phyloP scores from a whole-genome alignment of 2,888 invertebrate species.

The Oscheius sp. region DNA sequence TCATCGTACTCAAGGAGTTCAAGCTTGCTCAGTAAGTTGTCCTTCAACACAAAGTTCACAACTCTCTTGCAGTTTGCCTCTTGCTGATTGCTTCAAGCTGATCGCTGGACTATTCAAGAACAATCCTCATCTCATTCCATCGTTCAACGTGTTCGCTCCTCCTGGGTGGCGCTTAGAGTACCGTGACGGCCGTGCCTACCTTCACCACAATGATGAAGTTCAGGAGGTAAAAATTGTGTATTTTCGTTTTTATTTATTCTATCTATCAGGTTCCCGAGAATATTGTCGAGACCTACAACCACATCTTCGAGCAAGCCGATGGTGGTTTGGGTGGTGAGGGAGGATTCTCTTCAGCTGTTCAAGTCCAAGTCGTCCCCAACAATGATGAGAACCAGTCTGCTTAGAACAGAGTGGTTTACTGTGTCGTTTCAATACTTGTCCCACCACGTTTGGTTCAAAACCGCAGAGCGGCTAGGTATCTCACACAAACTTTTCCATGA shows the following conservation, averaged over 20 bases:
- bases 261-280: slow-evolving; percentile 9
- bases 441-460: not conserved
- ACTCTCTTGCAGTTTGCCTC: not conserved
- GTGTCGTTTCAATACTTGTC: too few species aligned
- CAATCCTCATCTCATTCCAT: slow-evolving; percentile 18
- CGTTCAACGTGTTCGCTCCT: slow-evolving; percentile 23
- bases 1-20: slow-evolving; percentile 10
- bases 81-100: slow-evolving; percentile 12
- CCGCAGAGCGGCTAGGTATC: slow-evolving; percentile 7
- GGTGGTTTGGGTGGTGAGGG: too few species aligned
- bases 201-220: not conserved
- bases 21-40: slow-evolving; percentile 7
- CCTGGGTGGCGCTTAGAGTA: not conserved
- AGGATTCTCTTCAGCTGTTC: too few species aligned
- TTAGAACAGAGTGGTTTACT: too few species aligned
- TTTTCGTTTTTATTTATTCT: not conserved
- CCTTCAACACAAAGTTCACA: not conserved
- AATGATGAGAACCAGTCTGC: too few species aligned
- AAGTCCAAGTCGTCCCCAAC: too few species aligned
- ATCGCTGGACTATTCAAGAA: slow-evolving; percentile 1
- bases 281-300: slow-evolving; percentile 3
- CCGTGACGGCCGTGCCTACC: not conserved
- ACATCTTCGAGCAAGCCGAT: not conserved
- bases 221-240: slow-evolving; percentile 13
- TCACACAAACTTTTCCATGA: slow-evolving; percentile 1